A percentile compares a stretch with the other conserved stretches of the same genome.
Conservation (phyloP, 2,113 vertebrate species). For the Cacatua alba region DNA sequence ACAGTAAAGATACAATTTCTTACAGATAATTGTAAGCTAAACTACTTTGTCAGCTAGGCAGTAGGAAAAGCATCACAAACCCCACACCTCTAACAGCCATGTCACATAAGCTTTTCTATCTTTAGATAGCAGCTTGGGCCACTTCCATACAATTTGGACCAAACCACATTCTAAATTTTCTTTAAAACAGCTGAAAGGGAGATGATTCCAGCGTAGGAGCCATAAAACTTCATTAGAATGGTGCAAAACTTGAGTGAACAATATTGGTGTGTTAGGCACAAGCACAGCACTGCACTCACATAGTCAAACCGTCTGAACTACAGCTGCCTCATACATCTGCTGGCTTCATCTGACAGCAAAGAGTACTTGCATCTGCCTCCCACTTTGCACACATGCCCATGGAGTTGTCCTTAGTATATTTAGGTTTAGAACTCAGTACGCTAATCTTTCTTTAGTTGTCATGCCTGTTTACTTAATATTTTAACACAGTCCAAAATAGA, state of each 20-base stretch:
- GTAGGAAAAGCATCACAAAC: neutral
- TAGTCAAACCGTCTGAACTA: neutral
- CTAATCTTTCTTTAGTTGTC: neutral
- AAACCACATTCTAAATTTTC: neutral
- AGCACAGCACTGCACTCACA: accelerated
- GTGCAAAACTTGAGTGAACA: neutral
- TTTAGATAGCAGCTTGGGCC: neutral
- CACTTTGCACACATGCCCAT: accelerated
- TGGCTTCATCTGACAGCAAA: neutral
- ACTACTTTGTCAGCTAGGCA: neutral
- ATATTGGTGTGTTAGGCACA: neutral
- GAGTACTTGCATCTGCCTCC: accelerated
- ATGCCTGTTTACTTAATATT: neutral
- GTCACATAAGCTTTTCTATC: neutral
- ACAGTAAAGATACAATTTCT: neutral
- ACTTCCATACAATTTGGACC: neutral
- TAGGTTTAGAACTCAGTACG: neutral
- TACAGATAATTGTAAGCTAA: neutral
- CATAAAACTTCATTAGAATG: neutral
- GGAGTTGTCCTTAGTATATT: neutral
- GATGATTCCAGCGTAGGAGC: neutral
- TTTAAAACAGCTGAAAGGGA: neutral
- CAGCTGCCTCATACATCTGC: neutral
- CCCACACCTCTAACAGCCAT: accelerated
- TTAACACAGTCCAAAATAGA: neutral